A percentile compares a stretch with the other conserved stretches of the same genome.
These are phyloP conservation scores for Mesoligia furuncula DNA, from an alignment of 2,888 invertebrate species.

Conservation along the genomic window DNA sequence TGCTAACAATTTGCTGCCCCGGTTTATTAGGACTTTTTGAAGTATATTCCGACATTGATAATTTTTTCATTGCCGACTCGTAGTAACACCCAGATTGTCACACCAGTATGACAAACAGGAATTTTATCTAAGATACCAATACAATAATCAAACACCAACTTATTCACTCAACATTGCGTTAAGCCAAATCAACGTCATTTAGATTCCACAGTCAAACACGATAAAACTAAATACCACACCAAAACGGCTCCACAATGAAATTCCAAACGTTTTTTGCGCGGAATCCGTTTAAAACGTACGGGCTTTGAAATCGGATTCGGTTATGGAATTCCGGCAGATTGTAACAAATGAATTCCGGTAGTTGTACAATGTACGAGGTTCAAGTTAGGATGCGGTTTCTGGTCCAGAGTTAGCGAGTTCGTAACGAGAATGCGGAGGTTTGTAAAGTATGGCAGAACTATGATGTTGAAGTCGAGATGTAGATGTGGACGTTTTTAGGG, in stretches of 20 bases:
- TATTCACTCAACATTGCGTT: no score
- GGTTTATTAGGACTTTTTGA: neutral
- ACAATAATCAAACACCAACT: neutral
- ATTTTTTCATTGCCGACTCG: no score
- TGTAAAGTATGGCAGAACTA: neutral
- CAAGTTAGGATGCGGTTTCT: constrained; percentile 28
- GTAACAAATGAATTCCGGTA: constrained; percentile 58
- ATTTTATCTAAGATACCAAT: neutral
- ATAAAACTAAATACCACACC: constrained; percentile 18
- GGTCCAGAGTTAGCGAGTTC: constrained; percentile 42
- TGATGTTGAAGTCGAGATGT: neutral
- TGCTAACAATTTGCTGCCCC: no score
- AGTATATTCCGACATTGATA: neutral
- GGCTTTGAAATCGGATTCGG: constrained; percentile 51
- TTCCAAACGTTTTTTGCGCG: constrained; percentile 32
- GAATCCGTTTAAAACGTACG: constrained; percentile 49
- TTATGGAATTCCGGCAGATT: constrained; percentile 58
- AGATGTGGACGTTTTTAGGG: neutral
- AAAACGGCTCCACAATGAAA: constrained; percentile 21
- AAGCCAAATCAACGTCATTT: neutral
- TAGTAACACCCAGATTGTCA: no score
- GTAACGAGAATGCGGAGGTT: neutral
- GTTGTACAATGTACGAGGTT: constrained; percentile 28
- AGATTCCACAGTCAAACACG: constrained; percentile 2
- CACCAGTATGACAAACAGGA: no score